These are phyloP conservation scores for Torymus texanus DNA, from an alignment of 2,888 invertebrate genomes.

Conservation along the genomic window DNA sequence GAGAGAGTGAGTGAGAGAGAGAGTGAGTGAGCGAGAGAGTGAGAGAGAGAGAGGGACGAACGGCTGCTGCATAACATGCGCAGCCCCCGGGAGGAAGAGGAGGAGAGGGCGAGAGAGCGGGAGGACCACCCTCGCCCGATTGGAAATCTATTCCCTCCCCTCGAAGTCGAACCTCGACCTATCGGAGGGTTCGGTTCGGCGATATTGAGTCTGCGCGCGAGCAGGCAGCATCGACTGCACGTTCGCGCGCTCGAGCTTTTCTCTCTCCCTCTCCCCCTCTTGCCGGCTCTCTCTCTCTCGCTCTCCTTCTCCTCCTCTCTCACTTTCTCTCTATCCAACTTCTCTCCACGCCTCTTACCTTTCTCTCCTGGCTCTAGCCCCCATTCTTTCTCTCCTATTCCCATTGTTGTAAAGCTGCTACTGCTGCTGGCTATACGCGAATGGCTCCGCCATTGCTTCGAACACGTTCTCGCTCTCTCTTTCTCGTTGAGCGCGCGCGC, in stretches of 20 bases:
- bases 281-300: conserved; percentile 1
- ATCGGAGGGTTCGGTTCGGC: conserved; percentile 75
- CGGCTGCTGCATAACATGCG: conserved; percentile 57
- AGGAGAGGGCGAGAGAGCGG: conserved; percentile 52
- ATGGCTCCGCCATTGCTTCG: conserved; percentile 54
- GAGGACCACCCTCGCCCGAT: conserved; percentile 71
- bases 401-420: conserved; percentile 50
- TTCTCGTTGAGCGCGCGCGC: not conserved
- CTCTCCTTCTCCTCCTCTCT: conserved; percentile 16
- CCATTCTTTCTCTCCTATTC: conserved; percentile 58
- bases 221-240: conserved; percentile 40
- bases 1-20: conserved; percentile 3
- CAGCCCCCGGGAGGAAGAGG: not conserved
- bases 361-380: conserved; percentile 53
- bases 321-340: conserved; percentile 38
- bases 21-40: not conserved
- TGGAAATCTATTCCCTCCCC: conserved; percentile 76
- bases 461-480: not conserved
- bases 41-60: conserved; percentile 47
- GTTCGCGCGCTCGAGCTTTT: not conserved
- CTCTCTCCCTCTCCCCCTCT: conserved; percentile 17
- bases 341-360: conserved; percentile 58
- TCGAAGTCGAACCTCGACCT: conserved; percentile 75
- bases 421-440: conserved; percentile 16
- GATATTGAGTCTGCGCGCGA: conserved; percentile 75